Evolutionary conservation across 1,140 invertebrate genomes (phyloP).

Genomic region (Leptinotarsa undecemlineata): DNA sequence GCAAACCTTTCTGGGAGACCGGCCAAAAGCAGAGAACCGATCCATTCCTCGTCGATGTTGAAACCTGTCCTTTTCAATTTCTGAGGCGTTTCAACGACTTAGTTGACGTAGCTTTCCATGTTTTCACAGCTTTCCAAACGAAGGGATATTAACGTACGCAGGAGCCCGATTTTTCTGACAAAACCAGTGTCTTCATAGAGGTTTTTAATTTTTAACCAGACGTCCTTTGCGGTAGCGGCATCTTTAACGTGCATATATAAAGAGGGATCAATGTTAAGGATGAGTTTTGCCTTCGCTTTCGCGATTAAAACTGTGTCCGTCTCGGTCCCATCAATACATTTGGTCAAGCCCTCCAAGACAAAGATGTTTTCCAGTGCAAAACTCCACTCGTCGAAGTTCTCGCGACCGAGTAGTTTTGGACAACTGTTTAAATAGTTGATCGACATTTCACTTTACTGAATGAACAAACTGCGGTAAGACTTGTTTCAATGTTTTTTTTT

Average conservation of each 20-base stretch:
- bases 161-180: slow-evolving; percentile 27
- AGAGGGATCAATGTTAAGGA: slow-evolving; percentile 33
- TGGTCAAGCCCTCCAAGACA: slow-evolving; percentile 34
- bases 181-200: slow-evolving; percentile 8
- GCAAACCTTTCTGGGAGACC: slow-evolving; percentile 49
- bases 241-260: slow-evolving; percentile 38
- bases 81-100: slow-evolving; percentile 37
- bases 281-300: slow-evolving; percentile 34
- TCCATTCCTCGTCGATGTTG: slow-evolving; percentile 49
- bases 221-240: slow-evolving; percentile 23
- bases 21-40: slow-evolving; percentile 49
- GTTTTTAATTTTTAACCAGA: slow-evolving; percentile 31
- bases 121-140: slow-evolving; percentile 34
- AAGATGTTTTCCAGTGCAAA: slow-evolving; percentile 44
- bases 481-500: too few species aligned
- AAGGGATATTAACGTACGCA: slow-evolving; percentile 38
- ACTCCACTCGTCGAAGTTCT: slow-evolving; percentile 45
- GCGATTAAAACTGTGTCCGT: slow-evolving; percentile 2
- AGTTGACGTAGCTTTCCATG: slow-evolving; percentile 38
- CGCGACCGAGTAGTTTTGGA: slow-evolving; percentile 40
- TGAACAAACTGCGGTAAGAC: not conserved
- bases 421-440: slow-evolving; percentile 38
- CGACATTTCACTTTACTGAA: not conserved
- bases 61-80: slow-evolving; percentile 41
- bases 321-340: slow-evolving; percentile 25